Evolutionary conservation across 1,140 invertebrate species (phyloP).

Genomic region (Planococcus citri): DNA sequence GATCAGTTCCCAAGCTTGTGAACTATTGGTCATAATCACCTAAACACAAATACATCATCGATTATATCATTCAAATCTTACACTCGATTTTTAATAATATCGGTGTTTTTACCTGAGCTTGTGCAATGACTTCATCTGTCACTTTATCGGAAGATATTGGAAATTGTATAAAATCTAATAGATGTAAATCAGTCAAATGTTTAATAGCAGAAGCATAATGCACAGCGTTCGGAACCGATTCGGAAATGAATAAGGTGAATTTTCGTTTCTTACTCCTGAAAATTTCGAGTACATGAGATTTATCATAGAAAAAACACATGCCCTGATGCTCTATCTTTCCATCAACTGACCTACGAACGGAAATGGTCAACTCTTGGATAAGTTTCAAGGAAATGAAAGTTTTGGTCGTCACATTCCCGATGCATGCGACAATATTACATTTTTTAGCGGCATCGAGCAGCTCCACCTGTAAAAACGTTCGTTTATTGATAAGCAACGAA

Average conservation of each 20-base stretch:
- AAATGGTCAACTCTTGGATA: slow-evolving; percentile 55
- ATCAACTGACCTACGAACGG: slow-evolving; percentile 36
- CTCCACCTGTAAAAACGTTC: slow-evolving; percentile 45
- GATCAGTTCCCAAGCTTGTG: background rate
- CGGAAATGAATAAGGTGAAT: slow-evolving; percentile 21
- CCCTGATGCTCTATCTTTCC: background rate
- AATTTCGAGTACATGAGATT: background rate
- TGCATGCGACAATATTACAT: slow-evolving; percentile 70
- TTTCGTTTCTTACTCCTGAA: slow-evolving; percentile 19
- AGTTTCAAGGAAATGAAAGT: slow-evolving; percentile 80
- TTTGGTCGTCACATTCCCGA: slow-evolving; percentile 69
- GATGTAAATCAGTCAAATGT: slow-evolving; percentile 15
- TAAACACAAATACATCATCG: background rate
- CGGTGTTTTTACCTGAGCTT: background rate
- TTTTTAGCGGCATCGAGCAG: slow-evolving; percentile 63
- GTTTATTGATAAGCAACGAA: background rate
- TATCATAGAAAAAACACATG: slow-evolving; percentile 4
- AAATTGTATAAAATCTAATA: background rate
- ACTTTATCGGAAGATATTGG: background rate
- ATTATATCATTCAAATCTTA: no score
- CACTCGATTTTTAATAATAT: no score
- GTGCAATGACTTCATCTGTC: background rate
- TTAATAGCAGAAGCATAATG: slow-evolving; percentile 26
- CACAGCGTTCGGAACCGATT: slow-evolving; percentile 25
- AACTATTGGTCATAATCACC: background rate